Conservation (phyloP, 2,797 vertebrate genomes). For the Chrysocyon brachyurus region DNA sequence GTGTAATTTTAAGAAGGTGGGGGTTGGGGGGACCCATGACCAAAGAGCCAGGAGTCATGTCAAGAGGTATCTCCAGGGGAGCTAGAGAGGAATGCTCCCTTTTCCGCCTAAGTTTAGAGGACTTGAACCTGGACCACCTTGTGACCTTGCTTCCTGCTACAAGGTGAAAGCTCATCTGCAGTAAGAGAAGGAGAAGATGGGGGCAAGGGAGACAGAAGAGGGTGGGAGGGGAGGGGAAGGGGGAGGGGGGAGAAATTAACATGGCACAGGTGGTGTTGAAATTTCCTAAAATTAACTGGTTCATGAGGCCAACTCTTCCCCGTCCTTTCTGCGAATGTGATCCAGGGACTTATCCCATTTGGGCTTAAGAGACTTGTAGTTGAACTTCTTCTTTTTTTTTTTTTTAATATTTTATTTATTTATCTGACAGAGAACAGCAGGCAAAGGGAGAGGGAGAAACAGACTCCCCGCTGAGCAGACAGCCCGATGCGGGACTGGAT, state of each 20-base stretch:
- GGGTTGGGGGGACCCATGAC: background rate
- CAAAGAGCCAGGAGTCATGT: background rate
- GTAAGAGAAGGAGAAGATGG: too few relatives aligned
- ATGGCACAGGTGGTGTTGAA: accelerated
- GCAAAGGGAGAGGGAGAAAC: too few relatives aligned
- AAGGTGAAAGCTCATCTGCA: background rate
- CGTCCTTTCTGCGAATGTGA: background rate
- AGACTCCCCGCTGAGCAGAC: too few relatives aligned
- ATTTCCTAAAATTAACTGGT: accelerated
- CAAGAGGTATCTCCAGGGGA: background rate
- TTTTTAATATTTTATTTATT: too few relatives aligned
- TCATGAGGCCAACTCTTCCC: accelerated
- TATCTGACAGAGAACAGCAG: too few relatives aligned
- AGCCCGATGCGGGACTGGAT: too few relatives aligned
- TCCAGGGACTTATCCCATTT: background rate
- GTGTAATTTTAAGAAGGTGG: background rate
- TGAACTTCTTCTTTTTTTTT: background rate
- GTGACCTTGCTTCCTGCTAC: background rate
- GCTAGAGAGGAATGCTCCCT: background rate
- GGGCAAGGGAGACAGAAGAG: background rate
- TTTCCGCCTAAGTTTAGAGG: background rate
- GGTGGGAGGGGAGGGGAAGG: accelerated
- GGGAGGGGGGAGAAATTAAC: accelerated
- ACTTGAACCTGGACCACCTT: background rate
- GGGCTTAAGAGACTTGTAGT: background rate